Base-by-base conservation (phyloP, 2,797 vertebrate species). In the Graptemys geographica region DNA sequence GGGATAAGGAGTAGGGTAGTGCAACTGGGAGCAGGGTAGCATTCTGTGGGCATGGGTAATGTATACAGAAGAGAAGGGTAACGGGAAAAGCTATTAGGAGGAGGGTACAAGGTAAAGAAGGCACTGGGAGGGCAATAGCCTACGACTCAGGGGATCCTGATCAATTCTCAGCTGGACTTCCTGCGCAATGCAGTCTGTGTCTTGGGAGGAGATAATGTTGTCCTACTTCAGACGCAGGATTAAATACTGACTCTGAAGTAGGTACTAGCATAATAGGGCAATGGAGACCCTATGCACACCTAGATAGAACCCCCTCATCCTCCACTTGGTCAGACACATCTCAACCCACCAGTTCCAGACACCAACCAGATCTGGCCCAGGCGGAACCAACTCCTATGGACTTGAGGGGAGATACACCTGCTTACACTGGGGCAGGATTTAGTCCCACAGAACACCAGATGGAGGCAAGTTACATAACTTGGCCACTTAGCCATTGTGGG, bases 221-320 rank as follows among this genome's bases (percentile, higher is more conserved):
- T 9, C 62, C 33, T n/a, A 18, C n/a, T 37, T 9, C 15, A 8
- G 33, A 65, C 33, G 9, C 16, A 37, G 65, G 65, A 37, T 37
- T 21, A 69, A 11, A 69, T 5, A 69, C 33, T 5, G 41, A 41
- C 41, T 41, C 41, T 41, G 41, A 41, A 41, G 41, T 41, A 41
- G 41, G 41, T 5, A 19, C 65, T 10, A 1, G 33, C n/a, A 37
- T 2, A 65, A 12, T 2, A 19, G 62, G 15, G 16, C 4, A 2
- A 19, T 5, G 18, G n/a, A n/a, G 65, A 10, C 9, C n/a, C 62
- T 37, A 19, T 5, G 18, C 5, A 9, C 65, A 21, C n/a, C 9
- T 23, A 69, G n/a, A 11, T 19, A 37, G 9, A 23, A 37, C 18
- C 65, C 18, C 65, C 9, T 7, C 33, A 19, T 16, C 4, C 62